These are phyloP conservation scores for Xestia xanthographa DNA, from an alignment of 2,888 invertebrate genomes.

Conservation along the genomic window DNA sequence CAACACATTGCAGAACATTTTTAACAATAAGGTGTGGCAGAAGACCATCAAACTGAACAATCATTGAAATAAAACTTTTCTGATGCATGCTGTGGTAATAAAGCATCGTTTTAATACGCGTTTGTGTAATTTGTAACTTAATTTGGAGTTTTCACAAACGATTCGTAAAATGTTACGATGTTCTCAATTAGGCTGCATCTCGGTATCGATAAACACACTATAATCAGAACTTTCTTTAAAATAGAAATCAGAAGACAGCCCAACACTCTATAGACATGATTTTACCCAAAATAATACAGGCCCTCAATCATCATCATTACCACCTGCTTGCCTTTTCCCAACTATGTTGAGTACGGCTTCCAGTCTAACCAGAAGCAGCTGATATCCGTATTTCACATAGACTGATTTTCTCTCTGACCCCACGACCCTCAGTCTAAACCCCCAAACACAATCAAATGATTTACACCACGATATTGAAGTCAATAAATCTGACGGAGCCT, in stretches of 20 bases:
- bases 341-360: not conserved
- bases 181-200: too few relatives aligned
- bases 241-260: not conserved
- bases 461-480: slow-evolving; percentile 56
- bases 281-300: not conserved
- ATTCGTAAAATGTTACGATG: too few relatives aligned
- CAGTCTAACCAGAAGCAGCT: not conserved
- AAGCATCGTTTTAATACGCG: not conserved
- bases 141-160: too few relatives aligned
- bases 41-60: not conserved
- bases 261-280: not conserved
- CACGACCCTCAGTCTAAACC: not conserved
- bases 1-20: not conserved
- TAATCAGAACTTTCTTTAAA: too few relatives aligned
- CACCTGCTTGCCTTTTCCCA: not conserved
- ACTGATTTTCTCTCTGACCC: not conserved
- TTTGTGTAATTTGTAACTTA: too few relatives aligned
- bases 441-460: slow-evolving; percentile 42
- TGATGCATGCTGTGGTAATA: not conserved
- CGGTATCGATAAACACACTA: too few relatives aligned
- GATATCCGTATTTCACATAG: not conserved
- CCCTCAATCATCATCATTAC: not conserved
- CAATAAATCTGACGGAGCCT: slow-evolving; percentile 59
- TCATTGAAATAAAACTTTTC: not conserved
- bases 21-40: not conserved